phyloP scores from a whole-genome alignment of 1,140 invertebrate genomes.

The Saccostrea glomerata region DNA sequence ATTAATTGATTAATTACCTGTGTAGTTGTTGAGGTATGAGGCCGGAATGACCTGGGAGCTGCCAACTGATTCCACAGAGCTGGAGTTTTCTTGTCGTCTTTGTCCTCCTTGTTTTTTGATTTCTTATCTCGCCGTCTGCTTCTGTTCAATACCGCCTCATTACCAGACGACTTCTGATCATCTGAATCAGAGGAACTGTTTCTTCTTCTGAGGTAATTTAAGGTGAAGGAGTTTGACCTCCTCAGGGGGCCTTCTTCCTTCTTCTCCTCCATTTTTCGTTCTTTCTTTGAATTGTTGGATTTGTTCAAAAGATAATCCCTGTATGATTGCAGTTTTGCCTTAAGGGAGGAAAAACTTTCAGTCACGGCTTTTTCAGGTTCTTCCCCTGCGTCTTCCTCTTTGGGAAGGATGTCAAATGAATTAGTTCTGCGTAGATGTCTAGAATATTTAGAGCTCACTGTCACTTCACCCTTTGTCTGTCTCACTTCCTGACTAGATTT shows the following conservation, averaged over 20 bases:
- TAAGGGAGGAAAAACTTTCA: constrained; percentile 69
- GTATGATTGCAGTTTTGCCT: constrained; percentile 74
- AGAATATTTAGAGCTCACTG: constrained; percentile 53
- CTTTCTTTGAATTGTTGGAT: constrained; percentile 54
- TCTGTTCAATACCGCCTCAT: not conserved
- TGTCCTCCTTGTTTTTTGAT: constrained; percentile 44
- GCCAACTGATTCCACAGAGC: constrained; percentile 63
- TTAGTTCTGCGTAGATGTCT: constrained; percentile 58
- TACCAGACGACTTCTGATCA: constrained; percentile 35
- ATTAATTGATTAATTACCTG: constrained; percentile 57
- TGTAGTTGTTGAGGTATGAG: constrained; percentile 57
- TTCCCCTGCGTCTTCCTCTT: constrained; percentile 44
- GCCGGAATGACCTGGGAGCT: constrained; percentile 64
- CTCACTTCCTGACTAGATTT: constrained; percentile 35
- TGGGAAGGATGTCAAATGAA: constrained; percentile 62
- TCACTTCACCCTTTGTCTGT: constrained; percentile 26
- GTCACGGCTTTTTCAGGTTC: constrained; percentile 40
- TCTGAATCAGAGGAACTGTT: constrained; percentile 53
- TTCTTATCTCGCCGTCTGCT: constrained; percentile 41
- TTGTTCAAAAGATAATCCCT: constrained; percentile 69
- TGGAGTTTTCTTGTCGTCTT: constrained; percentile 59
- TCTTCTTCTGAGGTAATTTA: constrained; percentile 47
- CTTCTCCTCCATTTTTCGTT: constrained; percentile 45
- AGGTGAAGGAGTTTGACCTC: constrained; percentile 67
- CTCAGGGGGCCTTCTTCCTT: constrained; percentile 58